Evolutionary conservation across 2,797 vertebrate species (phyloP).

Genomic region (Crax fasciolata): DNA sequence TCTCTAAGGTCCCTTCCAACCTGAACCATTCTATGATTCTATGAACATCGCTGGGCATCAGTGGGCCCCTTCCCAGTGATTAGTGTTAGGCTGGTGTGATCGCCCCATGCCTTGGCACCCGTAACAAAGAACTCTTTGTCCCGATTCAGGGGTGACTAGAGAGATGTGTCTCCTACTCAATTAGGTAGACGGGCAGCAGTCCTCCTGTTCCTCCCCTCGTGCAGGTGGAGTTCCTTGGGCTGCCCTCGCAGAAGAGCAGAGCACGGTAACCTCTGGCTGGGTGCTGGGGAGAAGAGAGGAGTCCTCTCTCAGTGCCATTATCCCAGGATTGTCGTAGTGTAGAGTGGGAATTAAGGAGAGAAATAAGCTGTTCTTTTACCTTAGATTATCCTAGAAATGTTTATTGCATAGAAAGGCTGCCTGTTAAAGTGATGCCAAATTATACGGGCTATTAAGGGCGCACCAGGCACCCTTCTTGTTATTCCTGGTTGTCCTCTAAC

Average conservation of each 20-base stretch:
- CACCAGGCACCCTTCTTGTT: not conserved
- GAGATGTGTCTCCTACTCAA: not conserved
- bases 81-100: not conserved
- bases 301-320: not conserved
- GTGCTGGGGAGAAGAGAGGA: not conserved
- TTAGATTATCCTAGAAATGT: not conserved
- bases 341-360: not conserved
- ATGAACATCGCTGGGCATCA: not conserved
- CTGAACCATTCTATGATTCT: no score
- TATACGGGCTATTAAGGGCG: not conserved
- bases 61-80: not conserved
- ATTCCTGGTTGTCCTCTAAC: conserved; percentile 2
- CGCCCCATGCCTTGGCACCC: no score
- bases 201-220: not conserved
- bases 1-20: no score
- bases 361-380: not conserved
- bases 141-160: accelerated
- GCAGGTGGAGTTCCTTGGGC: not conserved
- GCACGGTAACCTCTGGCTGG: not conserved
- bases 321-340: accelerated
- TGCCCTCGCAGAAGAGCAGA: not conserved
- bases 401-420: not conserved
- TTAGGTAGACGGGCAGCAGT: not conserved
- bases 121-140: not conserved
- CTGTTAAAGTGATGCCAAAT: not conserved